phyloP scores from a whole-genome alignment of 2,797 vertebrate genomes.

The Vespertilio murinus region DNA sequence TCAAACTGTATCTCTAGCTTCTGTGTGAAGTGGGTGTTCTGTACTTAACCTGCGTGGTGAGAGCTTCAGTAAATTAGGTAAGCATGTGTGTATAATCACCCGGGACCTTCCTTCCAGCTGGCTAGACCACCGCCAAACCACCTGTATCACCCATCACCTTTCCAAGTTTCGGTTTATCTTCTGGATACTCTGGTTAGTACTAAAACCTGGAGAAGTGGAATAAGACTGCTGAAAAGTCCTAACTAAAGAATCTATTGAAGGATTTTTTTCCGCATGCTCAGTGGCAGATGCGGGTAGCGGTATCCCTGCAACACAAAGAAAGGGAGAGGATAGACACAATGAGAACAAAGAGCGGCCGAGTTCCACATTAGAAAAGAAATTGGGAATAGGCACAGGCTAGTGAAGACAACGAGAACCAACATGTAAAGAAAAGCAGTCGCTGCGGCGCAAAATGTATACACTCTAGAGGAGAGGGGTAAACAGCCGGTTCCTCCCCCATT shows the following conservation, averaged over 20 bases:
- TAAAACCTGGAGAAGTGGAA: constrained; percentile 79
- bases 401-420: constrained; percentile 43
- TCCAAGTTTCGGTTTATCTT: constrained; percentile 64
- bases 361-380: constrained; percentile 64
- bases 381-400: constrained; percentile 7
- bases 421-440: constrained; percentile 39
- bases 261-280: constrained; percentile 80
- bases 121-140: constrained; percentile 46
- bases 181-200: constrained; percentile 54
- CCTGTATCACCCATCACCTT: constrained; percentile 70
- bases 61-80: not conserved
- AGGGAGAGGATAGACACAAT: constrained; percentile 70
- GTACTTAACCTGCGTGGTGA: not conserved
- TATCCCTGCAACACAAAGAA: constrained; percentile 78
- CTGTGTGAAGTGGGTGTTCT: not conserved
- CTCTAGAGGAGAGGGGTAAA: not conserved
- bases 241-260: constrained; percentile 75
- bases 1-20: not conserved
- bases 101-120: not conserved
- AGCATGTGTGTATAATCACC: not conserved
- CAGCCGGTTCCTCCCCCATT: not conserved
- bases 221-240: constrained; percentile 70
- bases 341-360: constrained; percentile 78
- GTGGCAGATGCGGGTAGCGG: constrained; percentile 78
- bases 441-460: constrained; percentile 3